Conservation (phyloP, 1,140 invertebrate species). For the Andrena cerasifolii region DNA sequence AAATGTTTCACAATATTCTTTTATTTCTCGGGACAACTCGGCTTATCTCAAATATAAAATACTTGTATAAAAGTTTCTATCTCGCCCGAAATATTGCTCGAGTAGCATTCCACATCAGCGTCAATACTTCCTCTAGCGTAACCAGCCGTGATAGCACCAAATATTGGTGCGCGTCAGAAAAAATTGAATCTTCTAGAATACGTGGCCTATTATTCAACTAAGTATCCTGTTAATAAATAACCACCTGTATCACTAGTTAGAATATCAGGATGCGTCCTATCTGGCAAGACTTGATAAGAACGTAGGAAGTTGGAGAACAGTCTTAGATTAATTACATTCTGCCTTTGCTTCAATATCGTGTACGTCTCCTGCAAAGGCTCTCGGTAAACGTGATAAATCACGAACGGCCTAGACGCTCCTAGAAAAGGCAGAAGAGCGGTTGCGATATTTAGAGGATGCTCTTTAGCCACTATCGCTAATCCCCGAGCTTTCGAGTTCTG, state of each 20-base stretch:
- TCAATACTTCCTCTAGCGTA: not conserved
- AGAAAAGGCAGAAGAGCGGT: constrained; percentile 89
- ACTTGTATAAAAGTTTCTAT: constrained; percentile 1
- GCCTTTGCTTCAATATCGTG: constrained; percentile 86
- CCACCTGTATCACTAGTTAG: constrained; percentile 90
- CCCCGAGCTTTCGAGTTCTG: constrained; percentile 87
- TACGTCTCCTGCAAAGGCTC: constrained; percentile 93
- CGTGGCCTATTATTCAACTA: constrained; percentile 73
- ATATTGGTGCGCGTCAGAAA: no score
- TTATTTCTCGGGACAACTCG: not conserved
- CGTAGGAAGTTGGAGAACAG: constrained; percentile 94
- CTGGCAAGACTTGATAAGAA: constrained; percentile 93
- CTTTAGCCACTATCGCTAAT: constrained; percentile 90
- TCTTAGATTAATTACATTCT: constrained; percentile 88
- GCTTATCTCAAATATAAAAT: not conserved
- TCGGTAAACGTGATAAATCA: constrained; percentile 90
- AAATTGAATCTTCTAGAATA: not conserved
- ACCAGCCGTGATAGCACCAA: no score
- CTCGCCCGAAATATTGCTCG: not conserved
- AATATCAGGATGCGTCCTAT: constrained; percentile 92
- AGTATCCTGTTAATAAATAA: constrained; percentile 88
- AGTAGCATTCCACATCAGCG: not conserved
- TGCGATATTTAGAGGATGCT: constrained; percentile 92
- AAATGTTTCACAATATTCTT: not conserved
- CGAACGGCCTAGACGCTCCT: constrained; percentile 90